Evolutionary conservation across 2,113 vertebrate species (phyloP), one percentile per base, ranked within the genome.

Genomic region (Globicephala melas): DNA sequence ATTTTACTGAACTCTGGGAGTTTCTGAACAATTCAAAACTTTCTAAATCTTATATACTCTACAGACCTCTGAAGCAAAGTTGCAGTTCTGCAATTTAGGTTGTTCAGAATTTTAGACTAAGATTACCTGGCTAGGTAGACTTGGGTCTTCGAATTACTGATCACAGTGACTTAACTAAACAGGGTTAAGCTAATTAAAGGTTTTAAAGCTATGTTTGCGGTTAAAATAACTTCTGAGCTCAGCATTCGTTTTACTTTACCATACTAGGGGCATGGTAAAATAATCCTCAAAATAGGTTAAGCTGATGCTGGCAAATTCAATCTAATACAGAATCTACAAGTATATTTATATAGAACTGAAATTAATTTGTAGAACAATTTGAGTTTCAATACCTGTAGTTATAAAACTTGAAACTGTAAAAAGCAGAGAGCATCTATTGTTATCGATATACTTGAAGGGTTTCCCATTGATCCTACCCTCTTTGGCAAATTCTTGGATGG

Each of bases 211-310:
- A 6, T 71, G 6, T 80, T 94, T 74, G 25, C 65, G 50, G 23
- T 79, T 81, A 68, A 96, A 92, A 89, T 87, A 96, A 88, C 33
- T 80, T 83, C 50, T 85, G 67, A 26, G 23, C 36, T 89, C 36
- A 76, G 18, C 36, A 95, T 38, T 97, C 81, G 8, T 70, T 63
- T 12, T 68, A 15, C 38, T 67, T 93, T 33, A 63, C 13, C 20
- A 87, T n/a, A 89, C 3, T 41, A 79, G 31, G 26, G 85, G 12
- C 13, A 58, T 80, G 77, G 53, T 25, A 26, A 26, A 80, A 58
- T 93, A 91, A 79, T 63, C 26, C 21, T 83, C 84, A 96, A 83
- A 77, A 92, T 3, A 83, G 41, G 74, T 70, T 84, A 81, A 82
- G 15, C 2, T 68, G 31, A 89, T 76, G 7, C 62, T 68, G 41